Evolutionary conservation across 2,888 invertebrate species (phyloP), one percentile per base, ranked within the genome.

Genomic region (Tipula confusa): DNA sequence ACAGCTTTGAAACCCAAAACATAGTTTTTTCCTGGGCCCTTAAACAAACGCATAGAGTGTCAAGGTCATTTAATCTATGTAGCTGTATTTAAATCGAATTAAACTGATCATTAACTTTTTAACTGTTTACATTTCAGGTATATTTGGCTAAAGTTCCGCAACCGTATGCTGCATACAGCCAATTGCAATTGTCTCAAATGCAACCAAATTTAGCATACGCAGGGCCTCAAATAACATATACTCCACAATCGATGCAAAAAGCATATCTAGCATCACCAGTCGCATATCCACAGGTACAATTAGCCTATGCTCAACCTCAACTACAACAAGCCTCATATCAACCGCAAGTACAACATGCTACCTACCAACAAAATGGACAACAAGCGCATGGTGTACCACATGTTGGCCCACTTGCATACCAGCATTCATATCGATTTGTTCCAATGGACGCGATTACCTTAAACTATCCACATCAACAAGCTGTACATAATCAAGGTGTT

Each of bases 321-420:
- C 5, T 80, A 15, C 80, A 80, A 29, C 80, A 80, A 80, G 64
- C 24, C 24, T 18, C 64, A 7, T 80, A 80, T 31, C 80, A 80
- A 80, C 80, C 80, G n/a, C 80, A 80, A 29, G 13, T 80, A 15
- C 80, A 80, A 15, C 80, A 80, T 29, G 64, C 64, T 5, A 64
- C 64, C 3, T 80, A 80, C 7, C 80, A 80, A 29, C 80, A 80
- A 80, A 64, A 64, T 24, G 29, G 29, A 5, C 80, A 80, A 15
- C 80, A 80, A 80, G 31, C 80, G 1, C 80, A 80, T 15, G 31
- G 80, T 80, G 80, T 80, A 31, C 80, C 80, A 80, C 80, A 80
- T 13, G 80, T 80, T n/a, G 80, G 80, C 1, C 80, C 80, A 6
- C 31, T 80, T n/a, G 80, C 80, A 1, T 80, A 80, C 18, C 80